Percentiles rank a stretch among this genome's conserved stretches.
These are phyloP conservation scores for Anastrepha ludens DNA, from an alignment of 1,140 invertebrate genomes.

Conservation along the genomic window DNA sequence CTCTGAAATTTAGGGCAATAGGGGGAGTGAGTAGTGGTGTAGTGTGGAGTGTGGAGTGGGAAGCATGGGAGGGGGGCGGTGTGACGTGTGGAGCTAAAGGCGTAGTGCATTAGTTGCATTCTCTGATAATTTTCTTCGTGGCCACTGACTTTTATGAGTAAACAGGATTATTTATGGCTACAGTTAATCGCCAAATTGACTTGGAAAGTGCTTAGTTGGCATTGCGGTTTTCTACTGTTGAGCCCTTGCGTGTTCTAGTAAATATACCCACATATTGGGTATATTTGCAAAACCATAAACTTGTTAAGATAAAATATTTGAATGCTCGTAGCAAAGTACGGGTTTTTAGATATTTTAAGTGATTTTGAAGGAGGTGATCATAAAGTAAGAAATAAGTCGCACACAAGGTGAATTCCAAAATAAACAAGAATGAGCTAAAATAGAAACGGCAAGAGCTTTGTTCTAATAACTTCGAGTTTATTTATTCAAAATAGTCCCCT, in stretches of 20 bases:
- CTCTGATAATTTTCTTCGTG: conserved; percentile 34
- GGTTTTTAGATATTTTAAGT: not conserved
- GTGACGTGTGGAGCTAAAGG: not conserved
- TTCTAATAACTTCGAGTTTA: too few species aligned
- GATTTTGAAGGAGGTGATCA: not conserved
- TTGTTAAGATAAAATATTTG: not conserved
- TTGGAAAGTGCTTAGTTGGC: not conserved
- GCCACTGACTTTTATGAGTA: conserved; percentile 26
- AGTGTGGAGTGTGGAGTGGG: not conserved
- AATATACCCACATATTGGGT: not conserved
- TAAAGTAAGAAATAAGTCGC: not conserved
- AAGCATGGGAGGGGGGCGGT: not conserved
- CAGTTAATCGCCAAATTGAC: not conserved
- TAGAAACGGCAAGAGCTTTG: too few species aligned
- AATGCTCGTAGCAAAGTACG: not conserved
- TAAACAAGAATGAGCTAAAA: too few species aligned
- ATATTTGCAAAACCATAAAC: not conserved
- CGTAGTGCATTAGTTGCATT: conserved; percentile 43
- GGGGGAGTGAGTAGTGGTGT: not conserved
- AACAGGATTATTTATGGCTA: conserved; percentile 5
- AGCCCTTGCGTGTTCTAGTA: not conserved
- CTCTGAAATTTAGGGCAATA: conserved; percentile 4
- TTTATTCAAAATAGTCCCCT: too few species aligned
- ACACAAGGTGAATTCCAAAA: too few species aligned
- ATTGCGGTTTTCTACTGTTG: not conserved